Base-by-base conservation (phyloP, 2,888 invertebrate species). In the Acanthoscelides obtectus region DNA sequence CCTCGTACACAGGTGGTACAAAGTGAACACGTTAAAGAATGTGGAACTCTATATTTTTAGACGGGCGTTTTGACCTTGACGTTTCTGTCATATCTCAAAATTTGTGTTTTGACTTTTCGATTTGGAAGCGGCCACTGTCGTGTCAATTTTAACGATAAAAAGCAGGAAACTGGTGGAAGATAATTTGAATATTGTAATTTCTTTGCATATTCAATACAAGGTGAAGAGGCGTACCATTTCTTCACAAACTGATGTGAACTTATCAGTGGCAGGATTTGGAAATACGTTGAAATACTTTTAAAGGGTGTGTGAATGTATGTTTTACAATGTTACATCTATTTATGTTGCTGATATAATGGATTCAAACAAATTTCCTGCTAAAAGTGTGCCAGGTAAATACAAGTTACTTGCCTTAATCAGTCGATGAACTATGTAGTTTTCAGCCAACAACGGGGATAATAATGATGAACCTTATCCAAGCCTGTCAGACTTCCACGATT, bases 401-500 rank as follows among this genome's bases (percentile, higher is more conserved):
- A 3, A 17, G 4, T 69, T 21, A 0, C n/a, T 19, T 66, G 45
- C n/a, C 22, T 12, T 66, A 22, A 27, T 64, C 63, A 66, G 69
- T 63, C 68, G 63, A 21, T 68, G 27, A 70, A 71, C 12, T 71
- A 27, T 69, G 17, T 69, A 22, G 21, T 73, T 74, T 72, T 72
- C 74, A 79, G 77, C 75, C 12, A 77, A 74, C 70, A 75, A 76
- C 73, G 72, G 75, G 69, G 79, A 80, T 76, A 78, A 81, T 76
- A 80, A 78, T 69, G 83, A 95, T 76, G 96, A 95, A 81, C 89
- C 92, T 8, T 92, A 93, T 84, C 94, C 95, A 70, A 96, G 96
- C 85, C 88, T 96, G 73, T 96, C 96, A 45, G 96, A 96, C 86
- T 93, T 92, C 84, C 95, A 96, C 84, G 97, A 97, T 86, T 95